A percentile compares a stretch with the other conserved stretches of the same genome.
These are phyloP conservation scores for Darevskia mixta DNA, from an alignment of 2,797 vertebrate species.

Conservation along the genomic window DNA sequence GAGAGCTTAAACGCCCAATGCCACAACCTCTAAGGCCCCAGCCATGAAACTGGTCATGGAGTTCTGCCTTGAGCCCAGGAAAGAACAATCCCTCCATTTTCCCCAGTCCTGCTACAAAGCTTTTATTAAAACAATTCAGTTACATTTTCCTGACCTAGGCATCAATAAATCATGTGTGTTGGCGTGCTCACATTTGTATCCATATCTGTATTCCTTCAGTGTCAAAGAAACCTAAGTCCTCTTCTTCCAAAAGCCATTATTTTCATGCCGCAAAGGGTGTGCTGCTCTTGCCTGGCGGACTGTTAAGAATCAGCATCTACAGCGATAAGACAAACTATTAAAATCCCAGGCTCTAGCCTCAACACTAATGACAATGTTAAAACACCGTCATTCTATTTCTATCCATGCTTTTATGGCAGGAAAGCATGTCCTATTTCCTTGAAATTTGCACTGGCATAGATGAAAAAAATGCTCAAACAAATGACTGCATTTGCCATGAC, in stretches of 20 bases:
- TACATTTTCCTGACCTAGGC: no score
- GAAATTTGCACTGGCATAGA: constrained; percentile 49
- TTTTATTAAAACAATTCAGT: not conserved
- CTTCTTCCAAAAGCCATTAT: constrained; percentile 45
- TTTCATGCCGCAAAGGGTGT: constrained; percentile 58
- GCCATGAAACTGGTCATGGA: not conserved
- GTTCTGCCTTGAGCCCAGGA: not conserved
- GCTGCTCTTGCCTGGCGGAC: constrained; percentile 56
- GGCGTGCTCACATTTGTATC: not conserved
- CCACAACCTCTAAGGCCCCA: not conserved
- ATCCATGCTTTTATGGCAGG: constrained; percentile 53
- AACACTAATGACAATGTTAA: constrained; percentile 64
- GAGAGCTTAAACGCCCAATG: not conserved
- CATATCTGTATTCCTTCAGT: not conserved
- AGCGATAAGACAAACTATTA: constrained; percentile 45
- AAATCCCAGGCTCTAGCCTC: constrained; percentile 52
- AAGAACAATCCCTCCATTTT: not conserved
- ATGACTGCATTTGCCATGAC: constrained; percentile 63
- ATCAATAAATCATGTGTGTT: no score
- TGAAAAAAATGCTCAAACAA: constrained; percentile 64
- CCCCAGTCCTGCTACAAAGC: not conserved
- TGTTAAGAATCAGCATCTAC: constrained; percentile 44
- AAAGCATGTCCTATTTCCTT: constrained; percentile 61
- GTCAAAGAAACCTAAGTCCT: not conserved
- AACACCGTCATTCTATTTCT: constrained; percentile 59